Evolutionary conservation across 2,113 vertebrate genomes (phyloP).

Genomic region (Anser brachyrhynchus): DNA sequence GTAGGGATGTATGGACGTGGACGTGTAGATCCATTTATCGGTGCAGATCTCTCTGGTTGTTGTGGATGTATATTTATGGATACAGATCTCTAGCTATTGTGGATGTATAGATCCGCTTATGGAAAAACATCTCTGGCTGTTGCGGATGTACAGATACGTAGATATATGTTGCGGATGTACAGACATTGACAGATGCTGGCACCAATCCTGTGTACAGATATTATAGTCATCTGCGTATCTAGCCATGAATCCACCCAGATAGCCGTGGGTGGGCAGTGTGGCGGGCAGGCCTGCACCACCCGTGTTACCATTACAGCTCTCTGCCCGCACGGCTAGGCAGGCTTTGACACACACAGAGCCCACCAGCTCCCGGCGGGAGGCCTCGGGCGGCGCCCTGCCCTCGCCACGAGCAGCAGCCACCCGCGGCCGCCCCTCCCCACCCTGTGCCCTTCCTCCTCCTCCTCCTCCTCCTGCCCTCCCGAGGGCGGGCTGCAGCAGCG

Average conservation of each 20-base stretch:
- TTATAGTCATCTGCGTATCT: neutral
- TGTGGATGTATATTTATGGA: too few relatives aligned
- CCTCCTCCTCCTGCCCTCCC: neutral
- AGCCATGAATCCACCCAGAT: neutral
- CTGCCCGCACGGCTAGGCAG: neutral
- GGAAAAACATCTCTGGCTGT: too few relatives aligned
- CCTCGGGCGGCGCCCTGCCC: too few relatives aligned
- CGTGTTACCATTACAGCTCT: too few relatives aligned
- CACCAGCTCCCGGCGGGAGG: neutral
- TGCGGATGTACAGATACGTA: too few relatives aligned
- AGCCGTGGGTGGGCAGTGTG: neutral
- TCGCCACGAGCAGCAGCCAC: neutral
- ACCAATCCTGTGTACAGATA: neutral
- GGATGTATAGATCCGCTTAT: too few relatives aligned
- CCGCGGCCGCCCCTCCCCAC: fast-evolving
- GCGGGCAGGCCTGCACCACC: neutral
- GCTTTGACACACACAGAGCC: neutral
- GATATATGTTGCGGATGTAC: too few relatives aligned
- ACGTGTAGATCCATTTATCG: too few relatives aligned
- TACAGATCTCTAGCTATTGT: too few relatives aligned
- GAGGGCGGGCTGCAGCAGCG: neutral
- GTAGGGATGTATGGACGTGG: too few relatives aligned
- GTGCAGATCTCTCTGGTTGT: too few relatives aligned
- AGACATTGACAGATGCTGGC: too few relatives aligned
- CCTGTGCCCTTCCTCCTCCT: neutral